Base-by-base conservation (phyloP, 1,140 invertebrate genomes). In the Drosophila orosa region DNA sequence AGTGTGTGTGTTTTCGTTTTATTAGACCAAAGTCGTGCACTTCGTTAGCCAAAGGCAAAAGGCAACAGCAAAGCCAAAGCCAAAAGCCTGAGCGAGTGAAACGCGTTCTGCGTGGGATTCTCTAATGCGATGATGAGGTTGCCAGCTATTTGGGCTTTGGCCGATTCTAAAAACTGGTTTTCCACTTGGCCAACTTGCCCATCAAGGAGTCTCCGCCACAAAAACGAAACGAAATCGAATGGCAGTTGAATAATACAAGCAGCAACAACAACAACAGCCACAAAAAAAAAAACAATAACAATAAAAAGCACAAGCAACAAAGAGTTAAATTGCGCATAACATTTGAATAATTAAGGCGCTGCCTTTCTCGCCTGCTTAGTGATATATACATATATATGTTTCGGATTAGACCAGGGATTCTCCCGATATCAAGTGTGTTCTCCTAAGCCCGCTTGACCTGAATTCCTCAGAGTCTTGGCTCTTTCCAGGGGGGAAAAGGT, bases 1-100 rank as follows among this genome's bases (percentile, higher is more conserved):
- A 39, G 29, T 67, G 35, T 69, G 50, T 62, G 57, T 78, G 74
- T 58, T 24, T 72, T 45, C 52, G 40, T 65, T 78, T 84, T 87
- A 89, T 84, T 84, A 89, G 83, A 87, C 84, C 80, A 84, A 87
- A 87, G 67, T 87, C 84, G 84, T 87, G 84, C 77, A 89, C 83
- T 87, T 89, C 80, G 85, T 87, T 89, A 74, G 65, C 73, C 66
- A 78, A 84, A 84, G 76, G 50, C 50, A 54, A 35, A 54, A 54
- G 50, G 31, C 50, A 48, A 27, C 45, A 27, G 24, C 45, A 35
- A 54, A 54, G 48, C 39, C 39, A 27, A 27, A 27, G 25, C 15
- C 5, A 37, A 24, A 10, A 54, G 50, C 50, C 52, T 66, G 80
- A 74, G 57, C 40, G 35, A 59, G 66, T 74, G 47, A 79, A 76